Percentiles rank a stretch among this genome's conserved stretches.
Conservation (phyloP, 2,888 invertebrate species). For the Drosophila kokeensis region DNA sequence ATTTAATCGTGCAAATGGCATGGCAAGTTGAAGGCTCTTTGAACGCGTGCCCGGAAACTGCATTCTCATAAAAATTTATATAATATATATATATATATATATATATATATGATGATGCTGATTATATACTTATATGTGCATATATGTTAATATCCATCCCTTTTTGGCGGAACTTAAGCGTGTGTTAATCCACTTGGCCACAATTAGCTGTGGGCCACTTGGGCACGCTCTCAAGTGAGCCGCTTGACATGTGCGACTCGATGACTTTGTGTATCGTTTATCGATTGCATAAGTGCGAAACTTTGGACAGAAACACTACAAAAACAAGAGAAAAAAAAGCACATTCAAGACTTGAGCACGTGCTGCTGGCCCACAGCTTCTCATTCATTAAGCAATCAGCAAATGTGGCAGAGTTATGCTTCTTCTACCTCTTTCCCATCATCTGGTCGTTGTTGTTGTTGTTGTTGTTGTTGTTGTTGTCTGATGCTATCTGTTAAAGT, state of each 20-base stretch:
- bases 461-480: slow-evolving; percentile 23
- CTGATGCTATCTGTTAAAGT: slow-evolving; percentile 48
- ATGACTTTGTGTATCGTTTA: slow-evolving; percentile 45
- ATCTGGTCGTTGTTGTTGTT: slow-evolving; percentile 9
- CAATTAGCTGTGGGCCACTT: slow-evolving; percentile 62
- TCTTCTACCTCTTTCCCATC: slow-evolving; percentile 21
- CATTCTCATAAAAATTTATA: not conserved
- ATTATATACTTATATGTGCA: not conserved
- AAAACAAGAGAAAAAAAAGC: slow-evolving; percentile 44
- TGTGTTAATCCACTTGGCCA: slow-evolving; percentile 38
- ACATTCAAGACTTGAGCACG: slow-evolving; percentile 73
- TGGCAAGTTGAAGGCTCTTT: slow-evolving; percentile 60
- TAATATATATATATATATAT: accelerated
- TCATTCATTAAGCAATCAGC: slow-evolving; percentile 79
- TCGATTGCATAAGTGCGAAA: slow-evolving; percentile 45
- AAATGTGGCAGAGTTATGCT: slow-evolving; percentile 32
- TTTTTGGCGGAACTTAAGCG: not conserved
- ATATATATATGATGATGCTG: accelerated
- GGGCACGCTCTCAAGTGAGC: slow-evolving; percentile 51
- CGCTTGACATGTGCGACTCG: slow-evolving; percentile 46
- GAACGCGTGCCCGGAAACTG: slow-evolving; percentile 47
- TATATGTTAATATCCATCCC: not conserved
- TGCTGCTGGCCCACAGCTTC: slow-evolving; percentile 57
- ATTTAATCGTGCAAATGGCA: slow-evolving; percentile 35
- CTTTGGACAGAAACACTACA: slow-evolving; percentile 4